A percentile compares a stretch with the other conserved stretches of the same genome.
These are phyloP conservation scores for Penaeus indicus DNA, from an alignment of 1,140 invertebrate species.

Conservation along the genomic window DNA sequence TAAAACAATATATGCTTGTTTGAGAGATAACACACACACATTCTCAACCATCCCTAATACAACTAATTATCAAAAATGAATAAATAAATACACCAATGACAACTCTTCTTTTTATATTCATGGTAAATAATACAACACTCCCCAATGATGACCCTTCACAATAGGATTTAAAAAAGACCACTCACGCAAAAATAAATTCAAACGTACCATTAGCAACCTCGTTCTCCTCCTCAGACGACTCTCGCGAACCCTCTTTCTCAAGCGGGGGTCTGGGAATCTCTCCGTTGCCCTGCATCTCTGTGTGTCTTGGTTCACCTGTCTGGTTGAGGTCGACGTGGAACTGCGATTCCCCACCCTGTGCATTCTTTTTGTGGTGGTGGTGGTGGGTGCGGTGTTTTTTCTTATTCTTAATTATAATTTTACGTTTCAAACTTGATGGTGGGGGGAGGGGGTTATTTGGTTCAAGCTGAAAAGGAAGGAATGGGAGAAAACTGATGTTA, in stretches of 20 bases:
- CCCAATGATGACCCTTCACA: not conserved
- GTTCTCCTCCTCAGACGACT: conserved; percentile 74
- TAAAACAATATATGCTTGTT: too few relatives aligned
- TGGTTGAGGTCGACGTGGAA: conserved; percentile 62
- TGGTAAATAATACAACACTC: too few relatives aligned
- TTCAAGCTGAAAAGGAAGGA: conserved; percentile 75
- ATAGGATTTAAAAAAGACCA: not conserved
- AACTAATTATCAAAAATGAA: too few relatives aligned
- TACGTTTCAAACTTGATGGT: conserved; percentile 85
- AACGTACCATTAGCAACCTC: conserved; percentile 71
- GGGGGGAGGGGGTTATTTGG: conserved; percentile 87
- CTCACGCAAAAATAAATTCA: conserved; percentile 49
- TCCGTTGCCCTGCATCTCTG: conserved; percentile 68
- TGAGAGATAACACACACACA: too few relatives aligned
- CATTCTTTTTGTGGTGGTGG: conserved; percentile 75
- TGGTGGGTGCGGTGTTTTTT: conserved; percentile 95
- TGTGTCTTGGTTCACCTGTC: conserved; percentile 73
- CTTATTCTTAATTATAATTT: conserved; percentile 99
- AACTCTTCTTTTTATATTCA: too few relatives aligned
- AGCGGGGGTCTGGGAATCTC: conserved; percentile 71
- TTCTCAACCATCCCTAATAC: too few relatives aligned
- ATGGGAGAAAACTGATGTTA: not conserved
- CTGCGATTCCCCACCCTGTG: conserved; percentile 66
- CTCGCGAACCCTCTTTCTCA: conserved; percentile 76
- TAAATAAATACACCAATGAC: too few relatives aligned